phyloP scores from a whole-genome alignment of 2,797 vertebrate genomes.

The Pangasius krempfi region DNA sequence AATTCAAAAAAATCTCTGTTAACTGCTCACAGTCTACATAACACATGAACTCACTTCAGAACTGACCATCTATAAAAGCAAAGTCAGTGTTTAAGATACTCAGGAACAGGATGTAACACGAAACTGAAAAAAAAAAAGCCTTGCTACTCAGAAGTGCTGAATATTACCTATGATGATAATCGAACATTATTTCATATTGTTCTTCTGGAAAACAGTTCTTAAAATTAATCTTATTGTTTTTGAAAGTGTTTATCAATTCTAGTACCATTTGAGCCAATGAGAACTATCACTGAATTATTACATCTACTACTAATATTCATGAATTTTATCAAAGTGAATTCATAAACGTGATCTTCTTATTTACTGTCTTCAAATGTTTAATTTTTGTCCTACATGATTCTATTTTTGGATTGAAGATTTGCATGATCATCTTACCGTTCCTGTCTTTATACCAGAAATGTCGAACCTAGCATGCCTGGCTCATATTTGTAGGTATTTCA shows the following conservation, averaged over 20 bases:
- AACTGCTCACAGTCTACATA: constrained; percentile 59
- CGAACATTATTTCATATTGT: constrained; percentile 23
- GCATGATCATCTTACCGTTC: not conserved
- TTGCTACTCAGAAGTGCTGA: constrained; percentile 17
- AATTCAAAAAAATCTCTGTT: constrained; percentile 59
- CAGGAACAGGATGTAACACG: constrained; percentile 23
- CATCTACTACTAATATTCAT: constrained; percentile 39
- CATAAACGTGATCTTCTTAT: constrained; percentile 25
- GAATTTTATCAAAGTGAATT: constrained; percentile 19
- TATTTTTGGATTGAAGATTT: constrained; percentile 17
- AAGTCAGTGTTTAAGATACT: constrained; percentile 23
- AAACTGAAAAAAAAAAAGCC: not conserved
- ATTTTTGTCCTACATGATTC: constrained; percentile 15
- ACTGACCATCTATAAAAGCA: constrained; percentile 17
- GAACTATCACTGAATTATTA: constrained; percentile 39
- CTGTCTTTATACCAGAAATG: constrained; percentile 43
- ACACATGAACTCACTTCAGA: constrained; percentile 51
- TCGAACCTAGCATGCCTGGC: constrained; percentile 46
- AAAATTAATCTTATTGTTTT: constrained; percentile 7
- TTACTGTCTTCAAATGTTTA: constrained; percentile 22
- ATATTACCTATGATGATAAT: constrained; percentile 35
- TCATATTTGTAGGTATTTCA: constrained; percentile 45
- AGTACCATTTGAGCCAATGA: constrained; percentile 15
- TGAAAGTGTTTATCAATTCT: not conserved
- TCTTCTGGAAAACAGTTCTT: constrained; percentile 27